These are phyloP conservation scores for Ptiloglossa arizonensis DNA, from an alignment of 1,140 invertebrate species.

Conservation along the genomic window DNA sequence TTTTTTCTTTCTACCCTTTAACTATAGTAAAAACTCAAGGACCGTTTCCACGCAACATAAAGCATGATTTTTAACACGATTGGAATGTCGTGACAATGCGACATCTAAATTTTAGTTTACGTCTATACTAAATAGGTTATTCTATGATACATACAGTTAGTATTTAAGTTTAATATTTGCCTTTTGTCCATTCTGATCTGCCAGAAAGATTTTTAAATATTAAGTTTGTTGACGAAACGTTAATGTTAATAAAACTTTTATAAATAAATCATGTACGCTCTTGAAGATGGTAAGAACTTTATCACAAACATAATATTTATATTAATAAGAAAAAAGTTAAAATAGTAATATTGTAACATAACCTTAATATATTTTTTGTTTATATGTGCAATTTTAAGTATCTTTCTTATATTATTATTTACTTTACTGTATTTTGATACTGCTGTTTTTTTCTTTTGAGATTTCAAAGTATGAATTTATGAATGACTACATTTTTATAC, in stretches of 20 bases:
- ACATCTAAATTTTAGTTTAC: too few relatives aligned
- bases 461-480: not conserved
- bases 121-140: too few relatives aligned
- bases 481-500: conserved; percentile 8
- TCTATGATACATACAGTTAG: too few relatives aligned
- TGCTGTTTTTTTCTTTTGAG: too few relatives aligned
- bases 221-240: not conserved
- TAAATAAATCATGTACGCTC: conserved; percentile 40
- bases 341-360: not conserved
- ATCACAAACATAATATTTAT: not conserved
- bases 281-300: conserved; percentile 47
- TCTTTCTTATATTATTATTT: not conserved
- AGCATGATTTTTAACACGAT: too few relatives aligned
- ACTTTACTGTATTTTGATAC: not conserved
- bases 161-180: too few relatives aligned
- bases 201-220: too few relatives aligned
- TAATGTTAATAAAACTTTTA: not conserved
- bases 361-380: not conserved
- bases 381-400: not conserved
- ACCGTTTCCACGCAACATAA: too few relatives aligned
- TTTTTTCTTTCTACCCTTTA: too few relatives aligned
- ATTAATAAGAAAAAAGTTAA: not conserved
- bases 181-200: too few relatives aligned
- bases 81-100: too few relatives aligned
- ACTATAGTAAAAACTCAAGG: too few relatives aligned